phyloP scores from a whole-genome alignment of 2,113 vertebrate genomes.

The Stomatorhinus ivindoensis region DNA sequence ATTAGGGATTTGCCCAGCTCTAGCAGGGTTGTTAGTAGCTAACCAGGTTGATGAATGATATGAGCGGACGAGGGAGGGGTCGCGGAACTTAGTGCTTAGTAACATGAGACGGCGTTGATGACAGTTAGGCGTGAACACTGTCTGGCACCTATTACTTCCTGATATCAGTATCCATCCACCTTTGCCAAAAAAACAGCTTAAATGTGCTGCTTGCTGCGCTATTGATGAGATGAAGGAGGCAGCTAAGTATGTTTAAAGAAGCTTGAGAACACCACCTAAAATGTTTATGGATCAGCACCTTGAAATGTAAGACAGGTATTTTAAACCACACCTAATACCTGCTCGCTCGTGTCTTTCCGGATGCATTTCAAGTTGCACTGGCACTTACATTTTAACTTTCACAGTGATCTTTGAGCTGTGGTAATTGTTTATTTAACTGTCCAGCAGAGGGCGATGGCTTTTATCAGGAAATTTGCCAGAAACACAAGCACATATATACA shows the following conservation, averaged over 20 bases:
- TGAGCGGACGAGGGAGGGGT: not conserved
- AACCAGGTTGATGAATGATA: not conserved
- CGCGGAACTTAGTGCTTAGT: not conserved
- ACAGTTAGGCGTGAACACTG: not conserved
- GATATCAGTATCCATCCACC: slow-evolving; percentile 11
- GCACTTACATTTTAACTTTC: not conserved
- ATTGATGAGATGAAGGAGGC: not conserved
- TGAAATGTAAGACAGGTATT: not conserved
- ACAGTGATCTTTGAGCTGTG: not conserved
- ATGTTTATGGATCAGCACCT: not conserved
- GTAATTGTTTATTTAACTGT: not conserved
- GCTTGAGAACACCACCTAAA: not conserved
- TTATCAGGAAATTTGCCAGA: slow-evolving; percentile 12
- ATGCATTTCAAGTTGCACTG: not conserved
- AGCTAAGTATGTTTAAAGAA: not conserved
- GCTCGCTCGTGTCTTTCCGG: not conserved
- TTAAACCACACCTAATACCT: not conserved
- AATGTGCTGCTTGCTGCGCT: not conserved
- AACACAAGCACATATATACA: slow-evolving; percentile 12
- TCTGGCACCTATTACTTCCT: not conserved
- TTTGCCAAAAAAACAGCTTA: not conserved
- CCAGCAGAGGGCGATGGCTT: not conserved
- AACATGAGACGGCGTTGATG: not conserved
- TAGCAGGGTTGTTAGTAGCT: not conserved
- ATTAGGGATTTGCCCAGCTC: not conserved